Conservation (phyloP, 2,797 vertebrate genomes). For the Macrochelys suwanniensis region DNA sequence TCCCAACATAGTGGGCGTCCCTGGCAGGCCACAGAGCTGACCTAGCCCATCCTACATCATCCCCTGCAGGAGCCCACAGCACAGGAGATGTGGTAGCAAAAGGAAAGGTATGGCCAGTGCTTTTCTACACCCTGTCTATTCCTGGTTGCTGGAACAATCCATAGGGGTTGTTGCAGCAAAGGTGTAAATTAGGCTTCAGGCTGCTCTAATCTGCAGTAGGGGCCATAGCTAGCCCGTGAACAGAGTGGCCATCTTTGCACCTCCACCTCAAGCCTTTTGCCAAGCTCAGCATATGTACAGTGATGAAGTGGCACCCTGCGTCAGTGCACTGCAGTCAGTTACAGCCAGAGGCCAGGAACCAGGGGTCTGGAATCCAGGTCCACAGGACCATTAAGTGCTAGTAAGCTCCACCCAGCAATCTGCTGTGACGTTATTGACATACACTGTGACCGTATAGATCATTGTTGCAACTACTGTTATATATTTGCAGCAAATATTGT, state of each 20-base stretch:
- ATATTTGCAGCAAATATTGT: no score
- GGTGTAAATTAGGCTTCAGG: neutral
- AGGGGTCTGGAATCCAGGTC: neutral
- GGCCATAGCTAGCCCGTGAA: neutral
- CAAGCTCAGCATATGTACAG: neutral
- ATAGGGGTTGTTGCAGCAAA: neutral
- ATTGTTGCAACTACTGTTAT: no score
- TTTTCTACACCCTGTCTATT: neutral
- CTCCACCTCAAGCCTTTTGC: neutral
- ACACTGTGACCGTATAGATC: no score
- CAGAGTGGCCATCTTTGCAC: neutral
- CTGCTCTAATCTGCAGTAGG: accelerated
- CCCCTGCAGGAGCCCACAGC: neutral
- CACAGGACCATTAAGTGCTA: neutral
- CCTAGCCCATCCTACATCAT: neutral
- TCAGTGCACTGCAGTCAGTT: accelerated
- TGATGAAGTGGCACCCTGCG: neutral
- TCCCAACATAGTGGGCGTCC: neutral
- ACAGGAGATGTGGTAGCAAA: neutral
- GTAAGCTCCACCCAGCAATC: neutral
- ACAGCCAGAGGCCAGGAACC: neutral
- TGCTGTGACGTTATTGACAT: no score
- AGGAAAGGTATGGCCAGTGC: accelerated
- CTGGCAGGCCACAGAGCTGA: neutral
- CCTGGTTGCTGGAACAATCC: neutral